A percentile compares a stretch with the other conserved stretches of the same genome.
Conservation (phyloP, 2,113 vertebrate species). For the Catharus bicknelli region DNA sequence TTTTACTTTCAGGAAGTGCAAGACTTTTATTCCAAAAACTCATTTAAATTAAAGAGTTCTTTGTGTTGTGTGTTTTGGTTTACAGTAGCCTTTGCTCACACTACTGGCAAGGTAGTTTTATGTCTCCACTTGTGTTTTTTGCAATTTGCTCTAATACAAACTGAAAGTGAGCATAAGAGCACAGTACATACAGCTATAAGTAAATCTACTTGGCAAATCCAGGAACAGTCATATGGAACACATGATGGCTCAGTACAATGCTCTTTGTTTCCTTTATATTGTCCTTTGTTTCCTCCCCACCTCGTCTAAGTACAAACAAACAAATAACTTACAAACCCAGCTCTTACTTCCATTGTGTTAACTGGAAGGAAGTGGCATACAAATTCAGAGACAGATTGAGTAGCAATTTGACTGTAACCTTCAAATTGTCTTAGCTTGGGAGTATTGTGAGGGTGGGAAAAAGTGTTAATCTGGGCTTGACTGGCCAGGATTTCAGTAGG, state of each 20-base stretch:
- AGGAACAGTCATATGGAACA: background rate
- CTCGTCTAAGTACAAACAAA: background rate
- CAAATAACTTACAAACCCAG: background rate
- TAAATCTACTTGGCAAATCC: background rate
- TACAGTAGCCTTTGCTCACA: background rate
- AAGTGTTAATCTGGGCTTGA: background rate
- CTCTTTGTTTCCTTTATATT: background rate
- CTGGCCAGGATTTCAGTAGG: background rate
- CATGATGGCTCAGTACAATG: background rate
- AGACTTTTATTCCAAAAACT: background rate
- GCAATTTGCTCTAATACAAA: background rate
- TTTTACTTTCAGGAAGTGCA: background rate
- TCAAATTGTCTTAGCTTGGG: background rate
- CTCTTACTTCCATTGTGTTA: background rate
- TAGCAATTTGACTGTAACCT: background rate
- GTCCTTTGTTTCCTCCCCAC: constrained; percentile 1
- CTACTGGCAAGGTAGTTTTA: background rate
- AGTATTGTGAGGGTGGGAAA: background rate
- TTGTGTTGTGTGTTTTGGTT: background rate
- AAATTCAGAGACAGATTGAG: background rate
- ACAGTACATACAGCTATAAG: background rate
- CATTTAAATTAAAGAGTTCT: background rate
- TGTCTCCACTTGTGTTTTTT: background rate
- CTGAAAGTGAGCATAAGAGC: background rate
- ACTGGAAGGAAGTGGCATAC: background rate